phyloP scores from a whole-genome alignment of 2,113 vertebrate genomes.

The Tyto alba region DNA sequence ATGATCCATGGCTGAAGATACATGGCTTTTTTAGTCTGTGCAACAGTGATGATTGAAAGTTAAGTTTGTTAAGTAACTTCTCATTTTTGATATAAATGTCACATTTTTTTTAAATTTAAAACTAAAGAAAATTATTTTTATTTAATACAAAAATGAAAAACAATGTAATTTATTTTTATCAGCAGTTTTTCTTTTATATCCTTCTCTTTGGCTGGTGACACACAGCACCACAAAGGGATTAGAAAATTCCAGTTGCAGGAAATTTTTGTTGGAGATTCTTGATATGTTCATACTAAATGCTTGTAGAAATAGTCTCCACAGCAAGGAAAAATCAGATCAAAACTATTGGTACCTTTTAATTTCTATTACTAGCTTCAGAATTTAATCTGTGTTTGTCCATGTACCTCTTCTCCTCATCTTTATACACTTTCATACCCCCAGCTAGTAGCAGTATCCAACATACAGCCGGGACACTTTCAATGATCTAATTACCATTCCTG shows the following conservation, averaged over 20 bases:
- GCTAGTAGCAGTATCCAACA: not conserved
- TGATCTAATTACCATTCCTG: not conserved
- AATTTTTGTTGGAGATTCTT: constrained; percentile 34
- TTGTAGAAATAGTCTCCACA: not conserved
- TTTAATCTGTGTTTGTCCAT: not conserved
- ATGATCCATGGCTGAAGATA: not conserved
- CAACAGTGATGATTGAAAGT: not conserved
- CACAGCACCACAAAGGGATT: not conserved
- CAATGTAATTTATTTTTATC: not conserved
- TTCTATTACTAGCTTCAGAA: not conserved
- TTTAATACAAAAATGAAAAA: not conserved
- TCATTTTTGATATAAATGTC: not conserved
- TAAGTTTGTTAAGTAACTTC: not conserved
- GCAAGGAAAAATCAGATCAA: not conserved
- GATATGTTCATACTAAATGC: not conserved
- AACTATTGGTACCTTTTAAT: not conserved
- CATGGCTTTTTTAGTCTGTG: not conserved
- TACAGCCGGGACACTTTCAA: not conserved
- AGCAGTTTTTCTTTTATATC: not conserved
- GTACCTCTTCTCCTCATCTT: not conserved
- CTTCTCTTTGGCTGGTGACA: not conserved
- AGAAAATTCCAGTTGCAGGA: constrained; percentile 26
- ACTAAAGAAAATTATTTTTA: not conserved
- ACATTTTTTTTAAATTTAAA: not conserved
- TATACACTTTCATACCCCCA: not conserved